Conservation (phyloP, 2,797 vertebrate species). For the Ctenopoma kingsleyae region DNA sequence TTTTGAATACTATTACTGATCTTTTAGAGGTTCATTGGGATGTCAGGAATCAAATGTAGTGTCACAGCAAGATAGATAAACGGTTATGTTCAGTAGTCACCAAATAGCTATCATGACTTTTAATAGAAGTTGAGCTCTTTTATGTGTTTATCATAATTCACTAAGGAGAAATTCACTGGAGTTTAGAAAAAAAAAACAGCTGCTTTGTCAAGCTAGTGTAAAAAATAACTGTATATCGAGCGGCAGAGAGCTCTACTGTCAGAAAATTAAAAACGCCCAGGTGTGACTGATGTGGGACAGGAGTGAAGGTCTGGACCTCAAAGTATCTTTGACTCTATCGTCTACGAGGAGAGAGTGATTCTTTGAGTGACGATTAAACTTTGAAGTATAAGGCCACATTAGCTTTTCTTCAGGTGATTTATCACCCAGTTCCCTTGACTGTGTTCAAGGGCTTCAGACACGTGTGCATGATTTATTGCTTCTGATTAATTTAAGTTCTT, state of each 20-base stretch:
- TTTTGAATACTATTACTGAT: too few species aligned
- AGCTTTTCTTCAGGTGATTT: constrained; percentile 80
- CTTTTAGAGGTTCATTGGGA: too few species aligned
- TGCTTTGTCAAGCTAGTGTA: constrained; percentile 81
- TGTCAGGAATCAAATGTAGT: too few species aligned
- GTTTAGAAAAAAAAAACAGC: constrained; percentile 51
- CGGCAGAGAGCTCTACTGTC: constrained; percentile 38
- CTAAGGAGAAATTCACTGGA: too few species aligned
- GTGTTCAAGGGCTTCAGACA: constrained; percentile 50
- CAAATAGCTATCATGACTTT: too few species aligned
- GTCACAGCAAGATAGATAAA: too few species aligned
- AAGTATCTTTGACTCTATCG: constrained; percentile 62
- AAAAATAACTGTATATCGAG: constrained; percentile 42
- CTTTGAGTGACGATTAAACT: constrained; percentile 75
- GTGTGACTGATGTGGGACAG: constrained; percentile 69
- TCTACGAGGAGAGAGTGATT: constrained; percentile 67
- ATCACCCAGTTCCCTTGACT: constrained; percentile 80
- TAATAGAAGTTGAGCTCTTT: too few species aligned
- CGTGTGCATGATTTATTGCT: constrained; percentile 55
- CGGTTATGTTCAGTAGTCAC: too few species aligned
- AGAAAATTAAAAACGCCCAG: constrained; percentile 64
- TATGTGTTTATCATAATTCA: too few species aligned
- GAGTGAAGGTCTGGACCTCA: constrained; percentile 76
- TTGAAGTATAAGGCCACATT: constrained; percentile 77
- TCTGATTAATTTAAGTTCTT: constrained; percentile 68